Evolutionary conservation across 2,888 invertebrate species (phyloP).

Genomic region (Drepanosiphum platanoidis): DNA sequence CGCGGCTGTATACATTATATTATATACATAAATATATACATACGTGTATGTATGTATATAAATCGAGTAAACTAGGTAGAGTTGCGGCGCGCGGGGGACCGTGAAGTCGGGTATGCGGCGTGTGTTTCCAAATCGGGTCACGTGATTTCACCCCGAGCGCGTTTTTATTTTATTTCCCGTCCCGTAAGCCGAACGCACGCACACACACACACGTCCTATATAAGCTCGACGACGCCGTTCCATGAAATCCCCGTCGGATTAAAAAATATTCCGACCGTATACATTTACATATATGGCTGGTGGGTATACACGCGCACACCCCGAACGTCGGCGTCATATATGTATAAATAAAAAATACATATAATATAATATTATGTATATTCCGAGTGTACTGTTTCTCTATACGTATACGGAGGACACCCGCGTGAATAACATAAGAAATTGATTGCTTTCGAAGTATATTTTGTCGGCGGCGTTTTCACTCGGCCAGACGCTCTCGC

Average conservation of each 20-base stretch:
- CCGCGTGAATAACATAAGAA: neutral
- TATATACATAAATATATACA: neutral
- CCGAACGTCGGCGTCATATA: too few species aligned
- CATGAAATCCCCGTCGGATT: slow-evolving; percentile 27
- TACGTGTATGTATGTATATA: neutral
- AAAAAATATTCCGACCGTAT: slow-evolving; percentile 22
- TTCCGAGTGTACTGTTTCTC: too few species aligned
- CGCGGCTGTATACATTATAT: neutral
- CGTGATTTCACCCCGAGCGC: slow-evolving; percentile 1
- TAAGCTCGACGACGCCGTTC: neutral
- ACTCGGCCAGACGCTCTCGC: neutral
- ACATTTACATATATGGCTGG: neutral
- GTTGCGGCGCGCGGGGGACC: slow-evolving; percentile 9
- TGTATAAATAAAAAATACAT: too few species aligned
- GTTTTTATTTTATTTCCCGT: slow-evolving; percentile 5
- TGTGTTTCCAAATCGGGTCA: slow-evolving; percentile 6
- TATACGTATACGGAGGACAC: neutral
- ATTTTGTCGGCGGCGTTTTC: neutral
- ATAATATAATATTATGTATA: too few species aligned
- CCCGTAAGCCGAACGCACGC: neutral
- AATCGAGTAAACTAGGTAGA: neutral
- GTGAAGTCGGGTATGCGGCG: neutral
- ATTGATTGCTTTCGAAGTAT: neutral
- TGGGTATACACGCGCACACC: neutral
- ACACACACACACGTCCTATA: neutral